Evolutionary conservation across 2,113 vertebrate genomes (phyloP).

Genomic region (Hypomesus transpacificus): DNA sequence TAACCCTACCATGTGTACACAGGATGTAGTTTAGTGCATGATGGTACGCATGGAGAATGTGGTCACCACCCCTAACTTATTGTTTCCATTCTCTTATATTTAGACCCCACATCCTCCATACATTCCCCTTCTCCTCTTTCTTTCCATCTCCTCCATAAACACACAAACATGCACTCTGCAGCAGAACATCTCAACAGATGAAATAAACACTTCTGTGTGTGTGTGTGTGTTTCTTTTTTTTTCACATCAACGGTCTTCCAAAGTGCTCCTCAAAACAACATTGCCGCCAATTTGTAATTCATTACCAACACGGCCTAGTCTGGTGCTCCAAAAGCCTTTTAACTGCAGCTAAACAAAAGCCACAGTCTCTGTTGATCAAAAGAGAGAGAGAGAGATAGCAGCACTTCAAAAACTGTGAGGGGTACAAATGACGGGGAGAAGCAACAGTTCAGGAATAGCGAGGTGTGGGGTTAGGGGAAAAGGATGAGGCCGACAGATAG

Average conservation of each 20-base stretch:
- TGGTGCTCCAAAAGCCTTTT: constrained; percentile 34
- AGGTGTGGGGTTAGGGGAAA: background rate
- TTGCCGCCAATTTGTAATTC: constrained; percentile 12
- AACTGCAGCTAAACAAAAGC: constrained; percentile 36
- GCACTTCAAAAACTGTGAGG: constrained; percentile 47
- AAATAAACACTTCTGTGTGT: no score
- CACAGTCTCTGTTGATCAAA: constrained; percentile 38
- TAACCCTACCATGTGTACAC: no score
- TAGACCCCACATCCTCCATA: no score
- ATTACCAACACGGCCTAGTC: constrained; percentile 44
- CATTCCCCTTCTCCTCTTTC: no score
- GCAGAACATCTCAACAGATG: no score
- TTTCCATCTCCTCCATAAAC: no score
- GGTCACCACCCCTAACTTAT: no score
- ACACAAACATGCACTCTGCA: no score
- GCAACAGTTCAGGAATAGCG: background rate
- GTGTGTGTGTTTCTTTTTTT: no score
- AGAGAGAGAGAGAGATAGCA: constrained; percentile 25
- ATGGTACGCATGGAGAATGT: no score
- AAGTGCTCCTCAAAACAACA: background rate
- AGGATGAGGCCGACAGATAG: constrained; percentile 5
- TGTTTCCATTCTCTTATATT: no score
- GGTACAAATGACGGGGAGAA: constrained; percentile 4
- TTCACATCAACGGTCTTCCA: background rate
- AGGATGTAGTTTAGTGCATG: no score